Evolutionary conservation across 2,113 vertebrate genomes (phyloP).

Genomic region (Hemiprocne comata): DNA sequence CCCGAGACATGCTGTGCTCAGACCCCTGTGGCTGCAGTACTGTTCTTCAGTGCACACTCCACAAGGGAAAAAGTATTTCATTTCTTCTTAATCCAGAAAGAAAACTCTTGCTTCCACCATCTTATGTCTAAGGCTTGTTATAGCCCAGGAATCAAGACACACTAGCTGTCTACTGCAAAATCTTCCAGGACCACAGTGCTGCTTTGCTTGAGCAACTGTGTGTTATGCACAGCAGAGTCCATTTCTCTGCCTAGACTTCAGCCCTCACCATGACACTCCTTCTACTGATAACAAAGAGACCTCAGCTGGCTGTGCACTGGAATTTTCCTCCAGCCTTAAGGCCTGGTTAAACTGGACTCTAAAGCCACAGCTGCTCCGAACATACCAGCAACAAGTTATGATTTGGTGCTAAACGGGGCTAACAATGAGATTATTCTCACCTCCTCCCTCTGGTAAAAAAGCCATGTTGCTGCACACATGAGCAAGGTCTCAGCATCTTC

Average conservation of each 20-base stretch:
- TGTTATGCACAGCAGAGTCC: neutral
- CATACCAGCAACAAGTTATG: neutral
- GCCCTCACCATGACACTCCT: neutral
- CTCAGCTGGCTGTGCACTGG: neutral
- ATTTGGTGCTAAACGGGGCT: neutral
- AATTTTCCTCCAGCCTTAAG: neutral
- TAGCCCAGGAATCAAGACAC: neutral
- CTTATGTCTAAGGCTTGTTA: neutral
- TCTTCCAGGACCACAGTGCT: neutral
- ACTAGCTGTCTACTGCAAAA: neutral
- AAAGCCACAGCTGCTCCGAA: neutral
- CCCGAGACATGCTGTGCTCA: neutral
- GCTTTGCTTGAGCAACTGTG: neutral
- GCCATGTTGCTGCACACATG: fast-evolving
- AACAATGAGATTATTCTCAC: neutral
- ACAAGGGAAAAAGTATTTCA: neutral
- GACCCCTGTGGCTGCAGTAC: neutral
- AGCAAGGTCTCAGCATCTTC: neutral
- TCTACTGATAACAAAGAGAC: neutral
- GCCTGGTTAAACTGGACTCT: neutral
- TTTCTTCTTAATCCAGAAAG: neutral
- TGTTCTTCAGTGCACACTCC: neutral
- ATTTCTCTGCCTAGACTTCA: neutral
- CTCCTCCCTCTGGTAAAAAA: neutral
- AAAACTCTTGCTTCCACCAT: neutral